Evolutionary conservation across 2,888 invertebrate species (phyloP).

Genomic region (Sarcophaga variegata): DNA sequence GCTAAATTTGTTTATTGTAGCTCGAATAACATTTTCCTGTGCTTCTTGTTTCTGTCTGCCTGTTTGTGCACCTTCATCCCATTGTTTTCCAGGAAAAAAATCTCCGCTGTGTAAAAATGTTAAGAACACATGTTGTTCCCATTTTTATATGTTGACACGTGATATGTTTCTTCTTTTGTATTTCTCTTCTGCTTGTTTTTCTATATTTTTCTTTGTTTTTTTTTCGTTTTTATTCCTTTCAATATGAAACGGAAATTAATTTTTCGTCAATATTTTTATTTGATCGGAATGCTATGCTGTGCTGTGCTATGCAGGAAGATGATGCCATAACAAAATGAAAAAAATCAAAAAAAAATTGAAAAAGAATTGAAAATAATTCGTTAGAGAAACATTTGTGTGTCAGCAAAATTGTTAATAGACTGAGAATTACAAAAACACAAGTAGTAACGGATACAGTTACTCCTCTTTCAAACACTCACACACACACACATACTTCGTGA

Average conservation of each 20-base stretch:
- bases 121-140: not conserved
- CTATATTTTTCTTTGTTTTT: not conserved
- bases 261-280: constrained; percentile 51
- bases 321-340: not conserved
- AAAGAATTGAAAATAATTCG: too few species aligned
- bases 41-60: not conserved
- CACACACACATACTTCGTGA: too few species aligned
- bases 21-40: not conserved
- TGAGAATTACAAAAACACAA: too few species aligned
- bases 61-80: too few species aligned
- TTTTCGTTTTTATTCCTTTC: not conserved
- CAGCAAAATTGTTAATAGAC: too few species aligned
- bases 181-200: not conserved
- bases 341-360: too few species aligned
- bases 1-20: not conserved
- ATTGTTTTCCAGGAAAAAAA: not conserved
- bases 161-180: not conserved
- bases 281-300: not conserved
- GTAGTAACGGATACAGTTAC: too few species aligned
- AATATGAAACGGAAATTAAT: constrained; percentile 53
- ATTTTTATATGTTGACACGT: constrained; percentile 6
- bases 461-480: too few species aligned
- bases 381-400: too few species aligned
- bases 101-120: too few species aligned
- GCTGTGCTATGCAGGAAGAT: constrained; percentile 7